phyloP scores from a whole-genome alignment of 2,113 vertebrate species.

The Cephalopterus ornatus region DNA sequence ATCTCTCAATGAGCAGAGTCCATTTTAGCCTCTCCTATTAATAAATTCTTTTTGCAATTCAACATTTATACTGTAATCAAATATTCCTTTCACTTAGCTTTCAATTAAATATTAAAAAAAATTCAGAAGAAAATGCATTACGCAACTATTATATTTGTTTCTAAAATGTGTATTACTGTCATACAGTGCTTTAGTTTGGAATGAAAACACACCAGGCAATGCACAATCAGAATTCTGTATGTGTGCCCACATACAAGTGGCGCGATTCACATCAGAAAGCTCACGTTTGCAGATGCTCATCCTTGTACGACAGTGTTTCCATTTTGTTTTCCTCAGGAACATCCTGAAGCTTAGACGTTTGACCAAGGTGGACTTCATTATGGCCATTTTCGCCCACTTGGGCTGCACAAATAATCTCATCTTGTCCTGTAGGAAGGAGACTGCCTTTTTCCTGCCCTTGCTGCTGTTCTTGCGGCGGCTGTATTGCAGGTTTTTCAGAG shows the following conservation, averaged over 20 bases:
- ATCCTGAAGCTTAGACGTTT: slow-evolving; percentile 27
- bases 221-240: not conserved
- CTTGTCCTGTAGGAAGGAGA: slow-evolving; percentile 64
- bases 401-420: slow-evolving; percentile 63
- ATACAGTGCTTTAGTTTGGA: not conserved
- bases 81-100: not conserved
- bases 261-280: slow-evolving; percentile 38
- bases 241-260: not conserved
- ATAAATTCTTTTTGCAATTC: not conserved
- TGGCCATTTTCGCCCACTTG: not conserved
- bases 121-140: not conserved
- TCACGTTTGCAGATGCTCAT: slow-evolving; percentile 74
- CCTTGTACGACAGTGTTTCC: slow-evolving; percentile 49
- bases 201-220: not conserved
- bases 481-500: not conserved
- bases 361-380: not conserved
- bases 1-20: not conserved
- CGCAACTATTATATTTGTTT: not conserved
- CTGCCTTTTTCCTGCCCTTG: slow-evolving; percentile 53
- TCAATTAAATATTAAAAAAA: not conserved
- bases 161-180: not conserved
- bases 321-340: not conserved
- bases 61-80: not conserved
- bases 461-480: not conserved
- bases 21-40: not conserved